Evolutionary conservation across 2,888 invertebrate species (phyloP), one percentile per base, ranked within the genome.

Genomic region (Eupithecia centaureata): DNA sequence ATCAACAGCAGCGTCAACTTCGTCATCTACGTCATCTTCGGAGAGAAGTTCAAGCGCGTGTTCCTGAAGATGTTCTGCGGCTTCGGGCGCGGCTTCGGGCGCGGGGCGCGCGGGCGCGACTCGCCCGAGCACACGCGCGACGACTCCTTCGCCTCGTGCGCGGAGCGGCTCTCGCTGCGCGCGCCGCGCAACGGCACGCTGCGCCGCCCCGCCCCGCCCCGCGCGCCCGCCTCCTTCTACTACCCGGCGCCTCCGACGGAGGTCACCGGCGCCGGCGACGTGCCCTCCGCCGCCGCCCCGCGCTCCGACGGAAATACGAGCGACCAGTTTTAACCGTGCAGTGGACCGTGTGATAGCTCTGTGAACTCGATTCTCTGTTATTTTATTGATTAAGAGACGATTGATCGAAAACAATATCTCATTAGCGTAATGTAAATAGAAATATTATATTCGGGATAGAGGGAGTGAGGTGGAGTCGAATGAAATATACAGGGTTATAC

Each of bases 1-100:
- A 96, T 99, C 86, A 99, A 99, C 94, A 98, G 98, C 83, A 98
- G 98, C 84, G 97, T 99, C 72, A 99, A 99, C 92, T 99, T 99
- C 88, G 96, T 99, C 75, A 98, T 99, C 79, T 99, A 99, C 93
- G 98, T 99, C 75, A 98, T 98, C 76, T 99, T 99, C 87, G 99
- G 99, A 1, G 98, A 99, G 86, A 99, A 99, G 87, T 99, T 99
- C 92, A 97, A 98, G 85, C 94, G 97, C 71, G 95, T 98, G 74
- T 97, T 98, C 87, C 90, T 97, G 76, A 94, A 96, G 87, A 94
- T 96, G 88, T 97, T 97, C 92, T 97, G 97, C 89, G 95, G 95
- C 77, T 90, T 94, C 57, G 91, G 92, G 18, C 86, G 94, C 92
- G 94, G 67, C 95, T 92, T 15, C 86, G 94, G 76, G 92, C 94